phyloP scores from a whole-genome alignment of 1,140 invertebrate genomes.

The Drosophila murphyi region DNA sequence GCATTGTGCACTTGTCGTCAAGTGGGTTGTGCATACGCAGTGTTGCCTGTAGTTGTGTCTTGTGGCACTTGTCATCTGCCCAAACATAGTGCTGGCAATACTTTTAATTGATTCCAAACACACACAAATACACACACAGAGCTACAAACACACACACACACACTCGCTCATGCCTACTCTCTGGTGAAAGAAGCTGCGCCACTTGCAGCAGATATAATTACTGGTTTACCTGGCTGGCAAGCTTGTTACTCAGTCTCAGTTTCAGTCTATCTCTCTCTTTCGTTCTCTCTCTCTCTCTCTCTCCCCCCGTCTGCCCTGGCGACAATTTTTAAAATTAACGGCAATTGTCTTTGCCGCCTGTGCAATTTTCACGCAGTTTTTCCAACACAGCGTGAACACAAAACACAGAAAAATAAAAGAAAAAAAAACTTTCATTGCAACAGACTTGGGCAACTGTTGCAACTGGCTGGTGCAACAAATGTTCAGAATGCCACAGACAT shows the following conservation, averaged over 20 bases:
- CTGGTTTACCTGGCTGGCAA: constrained; percentile 54
- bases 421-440: constrained; percentile 66
- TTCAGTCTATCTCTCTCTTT: neutral
- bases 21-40: constrained; percentile 70
- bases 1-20: constrained; percentile 35
- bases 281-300: neutral
- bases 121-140: constrained; percentile 40
- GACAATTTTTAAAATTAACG: constrained; percentile 80
- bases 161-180: neutral
- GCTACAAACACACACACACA: constrained; percentile 24
- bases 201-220: constrained; percentile 70
- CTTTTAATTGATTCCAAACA: constrained; percentile 79
- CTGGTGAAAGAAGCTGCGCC: constrained; percentile 78
- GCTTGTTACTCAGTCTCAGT: constrained; percentile 26
- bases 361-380: constrained; percentile 81
- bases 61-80: constrained; percentile 74
- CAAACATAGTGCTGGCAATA: constrained; percentile 75
- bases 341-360: constrained; percentile 76
- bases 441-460: constrained; percentile 7
- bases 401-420: constrained; percentile 41
- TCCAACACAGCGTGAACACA: constrained; percentile 53
- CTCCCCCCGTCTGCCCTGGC: constrained; percentile 44
- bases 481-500: constrained; percentile 37
- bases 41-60: constrained; percentile 20
- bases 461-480: constrained; percentile 14